Conservation (phyloP, 64 coral and sea anemone genomes). For the Anthopleura sola region DNA sequence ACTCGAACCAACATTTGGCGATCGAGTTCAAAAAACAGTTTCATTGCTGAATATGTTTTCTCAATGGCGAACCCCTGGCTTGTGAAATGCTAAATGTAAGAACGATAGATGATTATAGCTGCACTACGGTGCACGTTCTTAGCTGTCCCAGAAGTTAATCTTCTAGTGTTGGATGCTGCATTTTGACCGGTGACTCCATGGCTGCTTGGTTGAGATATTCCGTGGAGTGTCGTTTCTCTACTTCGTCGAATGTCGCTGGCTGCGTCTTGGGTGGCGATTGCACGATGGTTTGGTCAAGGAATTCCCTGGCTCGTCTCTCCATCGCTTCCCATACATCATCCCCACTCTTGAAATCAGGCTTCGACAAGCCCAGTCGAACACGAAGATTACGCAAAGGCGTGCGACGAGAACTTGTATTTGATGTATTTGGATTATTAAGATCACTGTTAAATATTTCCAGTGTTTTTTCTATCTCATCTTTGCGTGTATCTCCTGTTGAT, state of each 20-base stretch:
- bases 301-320: slow-evolving; percentile 16
- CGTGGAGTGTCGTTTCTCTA: neutral
- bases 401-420: neutral
- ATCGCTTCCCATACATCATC: slow-evolving; percentile 37
- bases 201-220: neutral
- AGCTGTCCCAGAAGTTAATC: neutral
- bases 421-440: neutral
- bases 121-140: no score
- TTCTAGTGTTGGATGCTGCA: neutral
- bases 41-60: no score
- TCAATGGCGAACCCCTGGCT: no score
- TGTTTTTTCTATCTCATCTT: slow-evolving; percentile 12
- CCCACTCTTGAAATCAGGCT: slow-evolving; percentile 8
- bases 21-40: no score
- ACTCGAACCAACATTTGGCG: no score
- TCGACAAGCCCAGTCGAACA: neutral
- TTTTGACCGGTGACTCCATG: neutral
- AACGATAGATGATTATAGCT: no score
- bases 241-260: neutral
- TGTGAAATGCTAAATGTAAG: no score
- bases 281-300: neutral
- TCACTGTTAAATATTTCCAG: neutral
- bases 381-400: neutral
- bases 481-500: neutral
- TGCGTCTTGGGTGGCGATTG: neutral